Conservation (phyloP, 2,888 invertebrate species). For the Cybosia mesomella region DNA sequence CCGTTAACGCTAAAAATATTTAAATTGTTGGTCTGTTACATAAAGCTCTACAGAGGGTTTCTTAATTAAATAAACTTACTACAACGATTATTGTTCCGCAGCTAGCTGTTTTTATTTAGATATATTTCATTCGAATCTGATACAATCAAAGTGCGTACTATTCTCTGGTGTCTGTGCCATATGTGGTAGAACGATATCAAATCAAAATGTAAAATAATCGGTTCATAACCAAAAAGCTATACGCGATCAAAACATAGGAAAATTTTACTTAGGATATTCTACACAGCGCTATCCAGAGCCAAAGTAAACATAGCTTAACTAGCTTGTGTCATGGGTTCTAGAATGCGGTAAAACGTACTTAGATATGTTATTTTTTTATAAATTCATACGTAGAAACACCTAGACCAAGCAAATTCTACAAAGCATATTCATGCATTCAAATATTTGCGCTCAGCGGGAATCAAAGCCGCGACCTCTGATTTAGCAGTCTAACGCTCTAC, state of each 20-base stretch:
- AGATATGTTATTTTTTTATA: too few species aligned
- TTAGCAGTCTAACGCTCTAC: not conserved
- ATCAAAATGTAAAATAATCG: not conserved
- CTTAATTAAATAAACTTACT: conserved; percentile 10
- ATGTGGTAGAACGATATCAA: not conserved
- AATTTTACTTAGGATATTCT: too few species aligned
- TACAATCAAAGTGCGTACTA: not conserved
- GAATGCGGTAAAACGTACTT: too few species aligned
- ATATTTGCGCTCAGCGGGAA: not conserved
- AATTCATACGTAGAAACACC: too few species aligned
- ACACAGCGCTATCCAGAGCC: too few species aligned
- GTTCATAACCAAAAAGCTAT: not conserved
- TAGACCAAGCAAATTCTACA: not conserved
- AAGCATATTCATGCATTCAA: not conserved
- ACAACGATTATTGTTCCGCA: not conserved
- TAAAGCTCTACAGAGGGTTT: conserved; percentile 11
- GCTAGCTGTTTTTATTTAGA: not conserved
- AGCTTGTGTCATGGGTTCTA: too few species aligned
- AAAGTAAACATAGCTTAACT: too few species aligned
- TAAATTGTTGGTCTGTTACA: conserved; percentile 12
- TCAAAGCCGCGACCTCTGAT: not conserved
- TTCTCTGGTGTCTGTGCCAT: not conserved
- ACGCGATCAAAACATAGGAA: not conserved
- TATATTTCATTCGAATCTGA: not conserved
- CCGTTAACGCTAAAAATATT: conserved; percentile 50